Evolutionary conservation across 1,140 invertebrate genomes (phyloP).

Genomic region (Drosophila santomea): DNA sequence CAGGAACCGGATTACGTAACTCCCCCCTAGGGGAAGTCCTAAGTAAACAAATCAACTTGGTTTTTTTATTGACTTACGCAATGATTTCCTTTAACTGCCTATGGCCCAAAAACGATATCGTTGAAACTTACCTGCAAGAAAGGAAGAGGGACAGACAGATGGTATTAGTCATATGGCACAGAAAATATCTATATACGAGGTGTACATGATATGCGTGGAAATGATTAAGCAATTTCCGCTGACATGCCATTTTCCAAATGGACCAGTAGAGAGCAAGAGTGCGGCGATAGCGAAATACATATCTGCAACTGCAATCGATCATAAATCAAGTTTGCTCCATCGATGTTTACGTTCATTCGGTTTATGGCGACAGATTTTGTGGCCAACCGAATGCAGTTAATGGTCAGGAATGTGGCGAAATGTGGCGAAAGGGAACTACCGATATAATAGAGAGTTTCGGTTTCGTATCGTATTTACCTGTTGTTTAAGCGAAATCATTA

Average conservation of each 20-base stretch:
- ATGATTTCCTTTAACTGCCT: conserved; percentile 64
- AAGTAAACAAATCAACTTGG: conserved; percentile 56
- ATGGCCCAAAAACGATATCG: conserved; percentile 15
- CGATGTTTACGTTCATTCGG: conserved; percentile 29
- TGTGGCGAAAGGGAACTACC: conserved; percentile 33
- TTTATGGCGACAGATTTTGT: conserved; percentile 47
- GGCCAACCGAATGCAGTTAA: conserved; percentile 35
- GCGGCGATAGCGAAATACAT: conserved; percentile 23
- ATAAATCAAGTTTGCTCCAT: conserved; percentile 71
- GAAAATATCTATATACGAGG: conserved; percentile 22
- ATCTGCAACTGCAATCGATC: conserved; percentile 12
- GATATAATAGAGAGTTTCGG: conserved; percentile 23
- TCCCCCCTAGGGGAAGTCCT: conserved; percentile 44
- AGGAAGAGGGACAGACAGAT: conserved; percentile 35
- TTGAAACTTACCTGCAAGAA: conserved; percentile 63
- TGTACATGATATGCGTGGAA: conserved; percentile 59
- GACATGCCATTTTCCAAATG: conserved; percentile 49
- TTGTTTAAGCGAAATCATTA: conserved; percentile 7
- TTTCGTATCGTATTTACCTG: conserved; percentile 17
- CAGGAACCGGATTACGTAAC: conserved; percentile 39
- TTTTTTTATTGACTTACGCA: conserved; percentile 79
- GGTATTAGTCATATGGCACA: conserved; percentile 59
- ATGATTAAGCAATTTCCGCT: conserved; percentile 82
- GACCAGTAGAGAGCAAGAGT: conserved; percentile 16
- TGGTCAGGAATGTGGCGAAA: conserved; percentile 39